Evolutionary conservation across 2,888 invertebrate species (phyloP).

Genomic region (Zaprionus bogoriensis): DNA sequence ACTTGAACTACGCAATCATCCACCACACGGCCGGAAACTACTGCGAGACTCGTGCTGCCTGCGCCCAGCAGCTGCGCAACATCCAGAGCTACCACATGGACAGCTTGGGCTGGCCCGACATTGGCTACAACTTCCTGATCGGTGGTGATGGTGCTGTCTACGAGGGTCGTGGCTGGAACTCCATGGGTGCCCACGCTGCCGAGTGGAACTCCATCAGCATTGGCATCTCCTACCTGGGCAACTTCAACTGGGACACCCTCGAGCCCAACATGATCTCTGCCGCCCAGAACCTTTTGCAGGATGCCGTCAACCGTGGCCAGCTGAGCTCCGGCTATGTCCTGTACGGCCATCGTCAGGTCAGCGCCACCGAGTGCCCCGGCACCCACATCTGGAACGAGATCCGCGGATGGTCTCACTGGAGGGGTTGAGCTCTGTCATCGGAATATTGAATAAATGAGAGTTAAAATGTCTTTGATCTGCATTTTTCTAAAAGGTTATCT

Average conservation of each 20-base stretch:
- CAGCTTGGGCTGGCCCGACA: conserved; percentile 75
- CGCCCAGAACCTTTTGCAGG: conserved; percentile 68
- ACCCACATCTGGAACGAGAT: conserved; percentile 77
- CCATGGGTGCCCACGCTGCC: conserved; percentile 78
- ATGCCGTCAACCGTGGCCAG: conserved; percentile 70
- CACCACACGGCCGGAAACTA: conserved; percentile 78
- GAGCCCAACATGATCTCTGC: conserved; percentile 52
- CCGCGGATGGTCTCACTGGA: conserved; percentile 78
- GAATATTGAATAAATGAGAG: not conserved
- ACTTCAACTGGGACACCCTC: conserved; percentile 66
- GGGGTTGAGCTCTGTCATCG: conserved; percentile 40
- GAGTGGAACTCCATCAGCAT: conserved; percentile 77
- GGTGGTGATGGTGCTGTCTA: conserved; percentile 81
- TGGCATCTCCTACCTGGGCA: conserved; percentile 80
- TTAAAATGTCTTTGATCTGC: not conserved
- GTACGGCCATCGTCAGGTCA: conserved; percentile 79
- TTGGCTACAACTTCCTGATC: conserved; percentile 80
- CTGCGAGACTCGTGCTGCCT: conserved; percentile 65
- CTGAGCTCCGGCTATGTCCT: conserved; percentile 67
- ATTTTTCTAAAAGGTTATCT: not conserved
- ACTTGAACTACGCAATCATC: conserved; percentile 69
- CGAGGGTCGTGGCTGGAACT: conserved; percentile 79
- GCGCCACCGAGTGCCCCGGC: conserved; percentile 79
- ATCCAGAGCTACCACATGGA: conserved; percentile 80
- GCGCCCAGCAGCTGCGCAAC: conserved; percentile 69